Percentiles rank a stretch among this genome's conserved stretches.
These are phyloP conservation scores for Tenthredo distinguenda DNA, from an alignment of 2,888 invertebrate species.

Conservation along the genomic window DNA sequence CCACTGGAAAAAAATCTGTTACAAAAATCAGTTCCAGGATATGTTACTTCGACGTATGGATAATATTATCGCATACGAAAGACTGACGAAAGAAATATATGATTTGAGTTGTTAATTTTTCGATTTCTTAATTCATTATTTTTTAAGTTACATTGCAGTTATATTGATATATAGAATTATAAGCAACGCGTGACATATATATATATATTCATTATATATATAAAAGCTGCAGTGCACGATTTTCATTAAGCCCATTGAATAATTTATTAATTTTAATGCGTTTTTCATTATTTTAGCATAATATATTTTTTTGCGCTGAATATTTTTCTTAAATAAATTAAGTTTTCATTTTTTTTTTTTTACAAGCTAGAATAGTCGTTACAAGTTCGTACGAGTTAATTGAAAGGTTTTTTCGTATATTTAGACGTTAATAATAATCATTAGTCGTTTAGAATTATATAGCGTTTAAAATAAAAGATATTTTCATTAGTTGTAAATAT, in stretches of 20 bases:
- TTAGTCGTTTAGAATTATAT: slow-evolving; percentile 38
- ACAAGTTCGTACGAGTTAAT: slow-evolving; percentile 21
- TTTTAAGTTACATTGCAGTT: not conserved
- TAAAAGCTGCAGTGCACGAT: slow-evolving; percentile 21
- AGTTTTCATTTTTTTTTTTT: not conserved
- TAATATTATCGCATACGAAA: not conserved
- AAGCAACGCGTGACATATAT: not conserved
- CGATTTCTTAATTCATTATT: not conserved
- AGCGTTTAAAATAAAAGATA: slow-evolving; percentile 32
- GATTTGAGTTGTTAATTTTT: not conserved
- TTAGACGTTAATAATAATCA: slow-evolving; percentile 14
- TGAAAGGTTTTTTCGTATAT: not conserved
- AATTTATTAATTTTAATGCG: not conserved
- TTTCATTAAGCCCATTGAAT: not conserved
- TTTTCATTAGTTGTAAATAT: slow-evolving; percentile 5
- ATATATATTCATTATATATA: not conserved
- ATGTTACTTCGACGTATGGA: not conserved
- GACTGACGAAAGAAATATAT: not conserved
- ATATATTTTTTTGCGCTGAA: not conserved
- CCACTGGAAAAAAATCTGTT: not conserved
- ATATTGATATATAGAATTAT: not conserved
- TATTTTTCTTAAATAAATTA: too few relatives aligned
- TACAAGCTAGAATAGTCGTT: slow-evolving; percentile 27
- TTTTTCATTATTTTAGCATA: slow-evolving; percentile 4
- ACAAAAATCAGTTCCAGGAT: not conserved